Evolutionary conservation across 2,113 vertebrate species (phyloP).

Genomic region (Heterotilapia buettikoferi): DNA sequence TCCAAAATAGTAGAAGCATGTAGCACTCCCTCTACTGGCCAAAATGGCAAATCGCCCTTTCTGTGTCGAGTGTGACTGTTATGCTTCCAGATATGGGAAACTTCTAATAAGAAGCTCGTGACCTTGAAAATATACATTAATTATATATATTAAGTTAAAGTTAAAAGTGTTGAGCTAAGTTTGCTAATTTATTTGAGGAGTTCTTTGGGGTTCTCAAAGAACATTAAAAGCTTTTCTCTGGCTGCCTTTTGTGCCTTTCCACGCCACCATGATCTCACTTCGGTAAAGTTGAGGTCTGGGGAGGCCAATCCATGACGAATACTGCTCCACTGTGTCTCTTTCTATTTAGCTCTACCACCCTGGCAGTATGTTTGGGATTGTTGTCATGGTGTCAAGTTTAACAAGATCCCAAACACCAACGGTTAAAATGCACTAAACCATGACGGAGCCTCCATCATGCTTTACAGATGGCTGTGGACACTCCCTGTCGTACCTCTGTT

Average conservation of each 20-base stretch:
- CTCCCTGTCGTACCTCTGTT: not conserved
- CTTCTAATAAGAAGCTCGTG: not conserved
- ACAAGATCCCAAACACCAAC: not conserved
- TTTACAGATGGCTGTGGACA: not conserved
- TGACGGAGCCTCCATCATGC: not conserved
- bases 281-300: rapidly evolving
- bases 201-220: not conserved
- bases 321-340: not conserved
- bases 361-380: not conserved
- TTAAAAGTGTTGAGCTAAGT: not conserved
- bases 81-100: not conserved
- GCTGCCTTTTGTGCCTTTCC: not conserved
- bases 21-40: not conserved
- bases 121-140: not conserved
- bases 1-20: not conserved
- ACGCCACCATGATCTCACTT: not conserved
- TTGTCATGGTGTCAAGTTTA: not conserved
- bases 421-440: not conserved
- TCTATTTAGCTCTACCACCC: not conserved
- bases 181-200: not conserved
- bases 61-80: not conserved
- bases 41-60: not conserved
- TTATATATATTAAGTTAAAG: not conserved
- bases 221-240: not conserved
- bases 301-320: not conserved